phyloP scores from a whole-genome alignment of 2,113 vertebrate genomes.

The Sitta europaea region DNA sequence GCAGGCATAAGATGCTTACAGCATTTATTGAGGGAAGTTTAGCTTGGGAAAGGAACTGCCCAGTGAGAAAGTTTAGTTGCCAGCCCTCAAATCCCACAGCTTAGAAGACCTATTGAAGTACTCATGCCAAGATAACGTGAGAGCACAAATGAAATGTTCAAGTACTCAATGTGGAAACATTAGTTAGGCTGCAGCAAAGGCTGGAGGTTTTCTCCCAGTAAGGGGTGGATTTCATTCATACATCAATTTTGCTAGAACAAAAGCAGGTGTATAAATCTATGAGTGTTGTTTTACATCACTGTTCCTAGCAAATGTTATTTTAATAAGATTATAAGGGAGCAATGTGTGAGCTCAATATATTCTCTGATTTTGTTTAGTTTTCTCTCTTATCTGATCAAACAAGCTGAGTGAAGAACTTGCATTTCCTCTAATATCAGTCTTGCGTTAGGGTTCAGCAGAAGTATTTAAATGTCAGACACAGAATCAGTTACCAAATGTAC shows the following conservation, averaged over 20 bases:
- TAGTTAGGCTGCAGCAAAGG: background rate
- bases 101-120: background rate
- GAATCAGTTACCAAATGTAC: background rate
- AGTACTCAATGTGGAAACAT: background rate
- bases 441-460: background rate
- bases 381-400: background rate
- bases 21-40: background rate
- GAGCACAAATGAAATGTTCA: background rate
- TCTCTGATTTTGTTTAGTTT: background rate
- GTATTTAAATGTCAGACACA: background rate
- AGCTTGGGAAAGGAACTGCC: background rate
- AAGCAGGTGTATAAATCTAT: background rate
- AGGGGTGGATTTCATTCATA: background rate
- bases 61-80: background rate
- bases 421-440: background rate
- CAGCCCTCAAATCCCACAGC: background rate
- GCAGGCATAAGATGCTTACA: background rate
- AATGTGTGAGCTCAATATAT: background rate
- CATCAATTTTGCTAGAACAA: background rate
- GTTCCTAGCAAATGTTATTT: background rate
- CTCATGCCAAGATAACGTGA: background rate
- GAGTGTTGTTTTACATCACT: background rate
- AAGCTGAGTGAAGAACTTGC: background rate
- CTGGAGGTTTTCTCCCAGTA: background rate
- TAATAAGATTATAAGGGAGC: background rate